phyloP scores from a whole-genome alignment of 2,888 invertebrate species.

The Macroteleia sp. region DNA sequence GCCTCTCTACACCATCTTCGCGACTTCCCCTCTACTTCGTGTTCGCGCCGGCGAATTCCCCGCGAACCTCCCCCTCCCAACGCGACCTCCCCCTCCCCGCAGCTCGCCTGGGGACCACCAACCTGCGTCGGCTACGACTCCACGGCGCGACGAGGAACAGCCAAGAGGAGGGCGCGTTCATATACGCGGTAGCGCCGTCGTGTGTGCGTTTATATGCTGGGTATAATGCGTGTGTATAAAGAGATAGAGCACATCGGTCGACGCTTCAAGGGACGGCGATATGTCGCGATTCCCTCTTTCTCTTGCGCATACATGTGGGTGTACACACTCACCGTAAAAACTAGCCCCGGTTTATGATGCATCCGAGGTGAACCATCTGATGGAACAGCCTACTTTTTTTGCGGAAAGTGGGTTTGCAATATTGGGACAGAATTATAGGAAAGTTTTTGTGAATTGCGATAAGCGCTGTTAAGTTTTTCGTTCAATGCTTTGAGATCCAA shows the following conservation, averaged over 20 bases:
- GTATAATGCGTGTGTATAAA: constrained; percentile 64
- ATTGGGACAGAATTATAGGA: constrained; percentile 3
- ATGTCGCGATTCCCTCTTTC: constrained; percentile 5
- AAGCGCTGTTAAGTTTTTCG: too few species aligned
- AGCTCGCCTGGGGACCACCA: constrained; percentile 74
- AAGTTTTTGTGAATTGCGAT: too few species aligned
- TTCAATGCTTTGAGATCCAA: too few species aligned
- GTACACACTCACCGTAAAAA: constrained; percentile 69
- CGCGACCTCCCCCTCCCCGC: constrained; percentile 77
- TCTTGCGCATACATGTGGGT: constrained; percentile 39
- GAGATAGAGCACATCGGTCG: constrained; percentile 41
- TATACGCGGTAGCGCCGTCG: constrained; percentile 25
- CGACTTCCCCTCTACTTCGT: constrained; percentile 77
- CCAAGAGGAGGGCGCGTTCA: constrained; percentile 25
- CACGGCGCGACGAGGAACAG: constrained; percentile 66
- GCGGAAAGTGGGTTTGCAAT: constrained; percentile 15
- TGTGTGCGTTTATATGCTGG: constrained; percentile 40
- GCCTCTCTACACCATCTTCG: constrained; percentile 79
- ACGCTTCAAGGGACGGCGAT: constrained; percentile 28
- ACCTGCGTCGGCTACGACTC: constrained; percentile 71
- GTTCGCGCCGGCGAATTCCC: constrained; percentile 71
- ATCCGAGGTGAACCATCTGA: constrained; percentile 34
- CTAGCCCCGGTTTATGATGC: constrained; percentile 67
- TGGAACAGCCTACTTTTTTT: constrained; percentile 27
- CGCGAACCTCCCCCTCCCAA: constrained; percentile 73